phyloP scores from a whole-genome alignment of 2,888 invertebrate species.

The Amiota minor region DNA sequence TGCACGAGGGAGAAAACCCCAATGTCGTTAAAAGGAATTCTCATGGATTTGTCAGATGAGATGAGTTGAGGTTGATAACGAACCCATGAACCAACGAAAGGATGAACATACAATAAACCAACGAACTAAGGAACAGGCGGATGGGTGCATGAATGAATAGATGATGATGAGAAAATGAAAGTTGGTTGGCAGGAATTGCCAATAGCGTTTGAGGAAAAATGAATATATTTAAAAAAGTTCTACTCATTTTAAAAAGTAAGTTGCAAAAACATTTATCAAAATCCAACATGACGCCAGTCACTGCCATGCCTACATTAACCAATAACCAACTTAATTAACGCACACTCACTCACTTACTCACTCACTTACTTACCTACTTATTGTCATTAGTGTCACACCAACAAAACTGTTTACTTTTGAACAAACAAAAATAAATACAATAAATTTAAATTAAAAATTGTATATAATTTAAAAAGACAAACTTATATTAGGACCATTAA shows the following conservation, averaged over 20 bases:
- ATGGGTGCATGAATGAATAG: neutral
- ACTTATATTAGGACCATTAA: too few species aligned
- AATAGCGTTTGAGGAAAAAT: slow-evolving; percentile 18
- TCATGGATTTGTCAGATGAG: neutral
- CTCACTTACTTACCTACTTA: neutral
- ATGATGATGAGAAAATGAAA: too few species aligned
- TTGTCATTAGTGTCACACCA: neutral
- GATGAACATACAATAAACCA: neutral
- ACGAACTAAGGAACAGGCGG: neutral
- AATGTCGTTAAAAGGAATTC: slow-evolving; percentile 15
- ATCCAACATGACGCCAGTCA: slow-evolving; percentile 10
- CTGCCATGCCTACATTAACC: neutral
- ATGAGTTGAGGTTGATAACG: neutral
- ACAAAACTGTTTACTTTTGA: too few species aligned
- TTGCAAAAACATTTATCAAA: slow-evolving; percentile 20
- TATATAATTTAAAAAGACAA: too few species aligned
- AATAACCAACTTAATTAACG: slow-evolving; percentile 21
- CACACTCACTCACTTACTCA: neutral
- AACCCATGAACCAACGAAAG: neutral
- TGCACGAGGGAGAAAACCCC: neutral
- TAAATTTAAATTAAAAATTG: too few species aligned
- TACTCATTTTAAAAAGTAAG: neutral
- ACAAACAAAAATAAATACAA: too few species aligned
- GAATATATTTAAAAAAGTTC: slow-evolving; percentile 16
- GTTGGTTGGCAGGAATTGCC: slow-evolving; percentile 9